Conservation (phyloP, 2,113 vertebrate species). For the Salvelinus alpinus region DNA sequence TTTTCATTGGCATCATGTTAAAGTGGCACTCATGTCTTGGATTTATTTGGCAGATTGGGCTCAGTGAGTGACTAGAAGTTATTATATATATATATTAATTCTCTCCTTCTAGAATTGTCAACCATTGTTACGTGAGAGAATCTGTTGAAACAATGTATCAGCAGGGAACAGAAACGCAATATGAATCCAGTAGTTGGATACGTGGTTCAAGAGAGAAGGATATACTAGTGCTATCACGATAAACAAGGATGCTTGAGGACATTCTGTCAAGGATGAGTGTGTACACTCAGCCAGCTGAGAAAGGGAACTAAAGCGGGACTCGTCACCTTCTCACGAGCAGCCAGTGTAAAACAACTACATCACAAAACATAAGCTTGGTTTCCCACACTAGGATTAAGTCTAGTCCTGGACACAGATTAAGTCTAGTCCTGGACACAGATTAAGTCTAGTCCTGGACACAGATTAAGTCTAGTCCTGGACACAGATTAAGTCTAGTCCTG, state of each 20-base stretch:
- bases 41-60: background rate
- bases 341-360: no score
- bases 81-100: constrained; percentile 25
- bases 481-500: no score
- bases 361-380: no score
- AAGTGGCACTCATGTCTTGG: constrained; percentile 14
- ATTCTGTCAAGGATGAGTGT: background rate
- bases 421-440: no score
- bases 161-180: background rate
- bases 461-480: no score
- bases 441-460: no score
- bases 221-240: background rate
- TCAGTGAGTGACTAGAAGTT: constrained; percentile 9
- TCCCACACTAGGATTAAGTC: no score
- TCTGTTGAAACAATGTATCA: background rate
- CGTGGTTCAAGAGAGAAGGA: background rate
- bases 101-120: background rate
- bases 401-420: no score
- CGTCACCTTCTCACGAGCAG: no score
- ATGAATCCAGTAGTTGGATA: background rate
- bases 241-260: background rate
- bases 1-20: constrained; percentile 12
- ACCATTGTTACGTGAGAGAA: background rate
- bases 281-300: no score
- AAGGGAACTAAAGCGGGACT: background rate